Base-by-base conservation (phyloP, 2,888 invertebrate species). In the Aphrophora alni region DNA sequence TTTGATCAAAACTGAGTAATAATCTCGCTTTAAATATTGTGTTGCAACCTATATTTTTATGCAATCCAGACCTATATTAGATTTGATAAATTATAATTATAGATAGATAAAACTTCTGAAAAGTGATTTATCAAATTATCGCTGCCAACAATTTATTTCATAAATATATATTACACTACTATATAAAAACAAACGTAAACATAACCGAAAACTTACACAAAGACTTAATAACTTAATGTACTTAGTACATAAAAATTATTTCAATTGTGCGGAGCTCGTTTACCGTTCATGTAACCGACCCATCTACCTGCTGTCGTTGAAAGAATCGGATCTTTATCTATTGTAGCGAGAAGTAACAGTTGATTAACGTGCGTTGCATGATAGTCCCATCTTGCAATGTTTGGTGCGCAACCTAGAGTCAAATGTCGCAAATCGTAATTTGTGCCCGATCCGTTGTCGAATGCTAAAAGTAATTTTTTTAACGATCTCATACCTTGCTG, bases 331-430 rank as follows among this genome's bases (percentile, higher is more conserved):
- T 97, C 96, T 80, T 92, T 92, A 85, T 97, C 96, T 71, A 99
- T 92, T 0, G 97, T 95, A 59, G 95, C 94, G 27, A 99, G 89
- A 80, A 98, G 90, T 83, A 99, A 92, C 83, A 98, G 91, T 73
- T 99, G 98, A 90, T 98, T 98, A 27, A 99, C 95, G 88, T 99
- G 99, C 0, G 98, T 98, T 0, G 98, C 96, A 89, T 99, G 99
- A 88, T 99, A 99, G 88, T 99, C 99, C 98, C 99, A 98, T 80
- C 99, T 73, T 0, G 99, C 99, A 82, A 98, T 90, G 88, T 99
- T 99, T 0, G 97, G 97, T 28, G 96, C 94, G 24, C 95, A 94
- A 25, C 95, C 95, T 44, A 97, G 89, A 0, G 96, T 96, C 87
- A 98, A 93, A 88, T 99, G 99, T 17, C 99, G 90, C 77, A 99